Conservation (phyloP, 2,113 vertebrate genomes). For the Crocuta crocuta region DNA sequence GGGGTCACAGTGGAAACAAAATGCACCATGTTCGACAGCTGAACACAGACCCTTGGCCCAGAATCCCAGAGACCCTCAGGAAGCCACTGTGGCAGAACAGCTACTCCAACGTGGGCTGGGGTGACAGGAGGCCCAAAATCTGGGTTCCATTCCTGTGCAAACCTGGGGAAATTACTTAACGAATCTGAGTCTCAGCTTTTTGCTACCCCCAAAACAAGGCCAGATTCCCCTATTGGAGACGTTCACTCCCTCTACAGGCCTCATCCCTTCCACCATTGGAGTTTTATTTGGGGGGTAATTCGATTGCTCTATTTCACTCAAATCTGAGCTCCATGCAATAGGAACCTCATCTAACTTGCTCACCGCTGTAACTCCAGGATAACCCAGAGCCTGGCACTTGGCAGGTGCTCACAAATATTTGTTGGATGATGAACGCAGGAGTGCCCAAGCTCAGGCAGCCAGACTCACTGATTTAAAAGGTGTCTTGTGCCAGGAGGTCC, state of each 20-base stretch:
- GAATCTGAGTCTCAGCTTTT: background rate
- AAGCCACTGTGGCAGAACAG: background rate
- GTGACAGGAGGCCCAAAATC: background rate
- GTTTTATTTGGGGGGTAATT: background rate
- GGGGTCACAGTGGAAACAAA: constrained; percentile 4
- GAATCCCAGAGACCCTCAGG: background rate
- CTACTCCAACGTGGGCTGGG: background rate
- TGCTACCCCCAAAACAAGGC: background rate
- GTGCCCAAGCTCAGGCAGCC: background rate
- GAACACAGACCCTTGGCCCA: background rate
- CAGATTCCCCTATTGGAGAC: background rate
- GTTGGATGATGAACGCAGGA: background rate
- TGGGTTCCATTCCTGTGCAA: background rate
- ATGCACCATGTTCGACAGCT: background rate
- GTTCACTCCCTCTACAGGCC: background rate
- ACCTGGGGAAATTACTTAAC: background rate
- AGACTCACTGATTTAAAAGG: background rate
- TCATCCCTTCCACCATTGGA: background rate
- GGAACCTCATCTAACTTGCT: background rate
- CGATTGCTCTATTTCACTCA: background rate
- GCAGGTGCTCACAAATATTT: background rate
- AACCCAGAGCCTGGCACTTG: background rate
- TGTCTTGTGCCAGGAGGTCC: background rate
- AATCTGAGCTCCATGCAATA: background rate
- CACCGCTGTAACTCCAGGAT: background rate